Evolutionary conservation across 64 coral and sea anemone genomes (phyloP), one percentile per base, ranked within the genome.

Genomic region (Montipora cactus): DNA sequence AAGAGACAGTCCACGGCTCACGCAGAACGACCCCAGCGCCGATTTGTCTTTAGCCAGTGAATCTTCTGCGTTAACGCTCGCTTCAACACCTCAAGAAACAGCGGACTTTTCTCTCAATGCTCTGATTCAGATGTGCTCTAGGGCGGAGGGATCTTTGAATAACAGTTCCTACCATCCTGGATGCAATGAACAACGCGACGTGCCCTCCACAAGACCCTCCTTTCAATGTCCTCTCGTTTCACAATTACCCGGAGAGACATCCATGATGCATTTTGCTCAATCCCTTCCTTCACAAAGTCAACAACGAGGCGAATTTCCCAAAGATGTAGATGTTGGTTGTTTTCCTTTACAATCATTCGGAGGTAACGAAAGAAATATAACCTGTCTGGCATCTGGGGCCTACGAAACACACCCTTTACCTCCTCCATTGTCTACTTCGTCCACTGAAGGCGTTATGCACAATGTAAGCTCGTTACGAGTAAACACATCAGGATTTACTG

Each of bases 41-140:
- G 68, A 71, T 5, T 7, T 71, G 21, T 71, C 68, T 15, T 18
- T 14, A 14, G 62, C 10, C 0, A 18, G 15, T 67, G 16, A 12
- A 9, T 15, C 16, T 47, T 19, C 47, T 50, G 13, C 6, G 12
- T 16, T 50, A 46, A 5, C 47, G 0, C 7, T n/a, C 69, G 16
- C 62, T 84, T 47, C 81, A 19, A 49, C 5, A 5, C 14, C 81
- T 67, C 59, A 68, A 57, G 44, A 48, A 16, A 67, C 45, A n/a
- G 11, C 15, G 14, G 59, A 18, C 9, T 84, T 61, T 69, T 84
- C 81, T 69, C 81, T 84, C n/a, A 48, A 44, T 47, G 81, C 81
- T 1, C n/a, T 84, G 45, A 84, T 84, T 67, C 59, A 20, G 37
- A 68, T 84, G 81, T 84, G 81, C 44, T 84, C 81, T 18, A 44